Base-by-base conservation (phyloP, 2,888 invertebrate genomes). In the Ophraella communa region DNA sequence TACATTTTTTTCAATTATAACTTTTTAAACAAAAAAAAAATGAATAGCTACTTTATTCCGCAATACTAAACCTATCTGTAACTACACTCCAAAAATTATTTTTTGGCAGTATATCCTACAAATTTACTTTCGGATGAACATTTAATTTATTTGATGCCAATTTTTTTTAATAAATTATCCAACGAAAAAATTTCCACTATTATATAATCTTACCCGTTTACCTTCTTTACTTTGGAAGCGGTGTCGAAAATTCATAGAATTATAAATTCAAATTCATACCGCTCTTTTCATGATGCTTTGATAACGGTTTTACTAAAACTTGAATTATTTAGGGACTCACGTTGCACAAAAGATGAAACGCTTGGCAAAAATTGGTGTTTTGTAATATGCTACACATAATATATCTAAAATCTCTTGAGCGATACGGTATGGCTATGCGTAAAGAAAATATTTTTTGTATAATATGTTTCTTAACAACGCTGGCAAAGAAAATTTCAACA, bases 241-340 rank as follows among this genome's bases (percentile, higher is more conserved):
- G 27, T 54, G 53, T 64, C 33, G 55, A 60, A 60, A 60, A 60
- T 61, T 64, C 64, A 60, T 60, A 35, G 60, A 60, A 56, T 62
- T 62, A 62, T 56, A 62, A 62, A 62, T 62, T 56, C 56, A 49
- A 56, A 56, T 64, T 49, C 56, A 60, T 56, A 20, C 42, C 14
- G 39, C 33, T 49, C 44, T 56, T 44, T 60, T 64, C 42, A 56
- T 56, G 64, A 64, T 51, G 55, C 23, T 52, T 51, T 52, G 42
- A 55, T 42, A 60, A 64, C 55, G 56, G 51, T 60, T 64, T 56
- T 33, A 55, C 18, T 39, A 21, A 20, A 52, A 17, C 35, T 55
- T 64, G 64, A 64, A 64, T 64, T 51, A 64, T 64, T 64, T 60
- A 64, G 49, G 33, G 30, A 27, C 10, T 42, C 42, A 47, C 47